A percentile compares a stretch with the other conserved stretches of the same genome.
These are phyloP conservation scores for Peromyscus eremicus DNA, from an alignment of 2,797 vertebrate species.

Conservation along the genomic window DNA sequence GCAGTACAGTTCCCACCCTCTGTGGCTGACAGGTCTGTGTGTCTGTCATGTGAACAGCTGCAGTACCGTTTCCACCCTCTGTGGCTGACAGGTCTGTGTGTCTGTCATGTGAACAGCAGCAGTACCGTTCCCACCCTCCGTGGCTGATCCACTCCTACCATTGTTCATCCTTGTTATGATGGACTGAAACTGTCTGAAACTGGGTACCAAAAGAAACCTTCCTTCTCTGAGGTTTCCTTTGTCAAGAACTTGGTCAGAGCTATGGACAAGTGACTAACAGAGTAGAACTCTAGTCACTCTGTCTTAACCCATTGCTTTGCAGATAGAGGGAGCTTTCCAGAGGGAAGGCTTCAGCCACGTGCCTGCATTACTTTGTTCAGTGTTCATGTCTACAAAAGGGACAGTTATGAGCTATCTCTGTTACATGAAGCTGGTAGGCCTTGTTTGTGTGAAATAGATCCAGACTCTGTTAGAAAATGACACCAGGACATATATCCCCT, in stretches of 20 bases:
- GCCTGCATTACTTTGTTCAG: neutral
- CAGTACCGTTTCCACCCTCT: fast-evolving
- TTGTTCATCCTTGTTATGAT: neutral
- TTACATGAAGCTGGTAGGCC: neutral
- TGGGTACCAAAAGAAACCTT: neutral
- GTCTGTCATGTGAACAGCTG: no score
- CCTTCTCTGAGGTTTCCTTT: neutral
- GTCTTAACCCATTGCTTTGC: neutral
- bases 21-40: neutral
- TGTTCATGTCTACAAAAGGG: neutral
- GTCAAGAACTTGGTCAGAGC: neutral
- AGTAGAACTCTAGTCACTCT: neutral
- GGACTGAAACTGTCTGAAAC: neutral
- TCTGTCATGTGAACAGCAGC: no score
- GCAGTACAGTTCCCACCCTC: no score
- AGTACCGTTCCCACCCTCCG: neutral
- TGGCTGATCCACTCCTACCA: neutral
- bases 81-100: neutral
- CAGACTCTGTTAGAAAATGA: neutral
- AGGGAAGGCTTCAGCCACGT: neutral
- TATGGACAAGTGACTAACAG: neutral
- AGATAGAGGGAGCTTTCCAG: neutral
- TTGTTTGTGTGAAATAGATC: neutral
- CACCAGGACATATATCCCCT: neutral
- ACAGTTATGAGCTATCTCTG: neutral